Base-by-base conservation (phyloP, 2,113 vertebrate genomes). In the Piaya cayana region DNA sequence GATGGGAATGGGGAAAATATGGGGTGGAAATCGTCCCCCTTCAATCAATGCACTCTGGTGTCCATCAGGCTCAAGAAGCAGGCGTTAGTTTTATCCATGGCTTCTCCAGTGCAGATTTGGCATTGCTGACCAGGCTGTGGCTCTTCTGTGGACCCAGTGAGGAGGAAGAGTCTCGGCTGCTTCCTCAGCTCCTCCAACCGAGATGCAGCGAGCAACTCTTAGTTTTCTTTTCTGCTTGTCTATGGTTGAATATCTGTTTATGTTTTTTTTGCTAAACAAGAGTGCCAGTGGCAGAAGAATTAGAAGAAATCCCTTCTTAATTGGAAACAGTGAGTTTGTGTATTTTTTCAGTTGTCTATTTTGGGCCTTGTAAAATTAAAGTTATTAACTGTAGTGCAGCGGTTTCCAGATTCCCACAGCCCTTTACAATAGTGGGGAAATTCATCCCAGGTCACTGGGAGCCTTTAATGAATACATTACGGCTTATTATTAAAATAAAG, bases 301-400 rank as follows among this genome's bases (percentile, higher is more conserved):
- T 97, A 93, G 83, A 94, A 97, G 94, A 96, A 96, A 97, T 96
- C 94, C 87, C 82, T 95, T 96, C 94, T 96, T 97, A 97, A 97
- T 96, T 97, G 91, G 89, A 97, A 97, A 96, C 96, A 97, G 96
- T 91, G 88, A 97, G 92, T 95, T 93, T 96, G 94, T 97, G 93
- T 96, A 82, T 97, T 97, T 96, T 97, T 96, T 96, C 93, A 95
- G 94, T 97, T 97, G 95, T 97, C 96, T 97, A 97, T 97, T 97
- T 97, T 97, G 80, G 95, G 95, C 90, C 95, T 96, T 97, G 95
- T 97, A 97, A 96, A 97, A 97, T 97, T 96, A 96, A 97, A 97
- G 96, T 96, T 97, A 97, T 95, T 97, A 97, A 96, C 96, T 96
- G 94, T 95, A 97, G 95, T 96, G 94, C 91, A 91, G 95, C 1